Evolutionary conservation across 2,888 invertebrate species (phyloP), one percentile per base, ranked within the genome.

Genomic region (Drosophila mulleri): DNA sequence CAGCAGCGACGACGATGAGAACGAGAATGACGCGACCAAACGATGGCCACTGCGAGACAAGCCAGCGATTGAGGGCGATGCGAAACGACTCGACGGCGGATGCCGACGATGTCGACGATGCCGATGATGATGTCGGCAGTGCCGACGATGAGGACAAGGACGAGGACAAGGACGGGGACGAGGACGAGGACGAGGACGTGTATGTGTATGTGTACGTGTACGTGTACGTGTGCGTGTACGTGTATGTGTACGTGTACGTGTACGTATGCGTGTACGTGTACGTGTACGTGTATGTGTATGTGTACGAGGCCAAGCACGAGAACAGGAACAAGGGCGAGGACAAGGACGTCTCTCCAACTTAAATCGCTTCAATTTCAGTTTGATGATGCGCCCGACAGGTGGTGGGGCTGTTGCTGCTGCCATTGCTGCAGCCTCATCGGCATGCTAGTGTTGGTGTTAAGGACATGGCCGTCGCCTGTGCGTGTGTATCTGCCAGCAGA

Each of bases 1-100:
- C 87, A 87, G 82, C 84, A 77, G 72, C 81, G 72, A 87, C 83
- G 75, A 88, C 84, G 83, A 77, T 83, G 85, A 72, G 73, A 70
- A 83, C 88, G 85, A 83, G 82, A 85, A 88, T 83, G 78, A 78
- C 67, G 61, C 65, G 66, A 23, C 44, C 23, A 45, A 52, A 1
- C 63, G 75, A 64, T 68, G 59, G 68, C 59, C 67, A 61, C 12
- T 16, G 45, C 63, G 60, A 65, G 57, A 47, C 56, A 47, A 61
- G 37, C 45, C 47, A 44, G 52, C 61, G 57, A 56, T 44, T 37
- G 32, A 68, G 45, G 29, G 47, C 71, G 59, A 72, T 32, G 58
- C 63, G 32, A 56, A 23, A 14, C 67, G 58, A 56, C 56, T 4
- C 29, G 29, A 29, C 32, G 32, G 29, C 29, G 29, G 45, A 54